Conservation (phyloP, 2,113 vertebrate species). For the Lophius piscatorius region DNA sequence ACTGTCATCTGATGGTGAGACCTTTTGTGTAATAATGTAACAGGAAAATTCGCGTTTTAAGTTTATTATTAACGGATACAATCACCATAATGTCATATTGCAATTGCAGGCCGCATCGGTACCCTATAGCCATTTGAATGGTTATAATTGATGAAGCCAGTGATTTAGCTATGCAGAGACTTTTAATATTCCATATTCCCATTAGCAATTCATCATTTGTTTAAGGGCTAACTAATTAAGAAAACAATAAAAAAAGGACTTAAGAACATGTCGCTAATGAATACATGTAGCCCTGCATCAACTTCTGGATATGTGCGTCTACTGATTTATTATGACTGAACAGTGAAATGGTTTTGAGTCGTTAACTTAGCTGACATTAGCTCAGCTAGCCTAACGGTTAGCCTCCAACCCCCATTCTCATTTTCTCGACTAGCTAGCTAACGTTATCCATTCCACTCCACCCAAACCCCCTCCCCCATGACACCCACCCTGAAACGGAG, state of each 20-base stretch:
- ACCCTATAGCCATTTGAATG: too few species aligned
- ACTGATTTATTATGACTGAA: background rate
- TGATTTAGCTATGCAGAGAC: background rate
- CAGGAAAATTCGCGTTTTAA: too few species aligned
- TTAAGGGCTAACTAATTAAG: background rate
- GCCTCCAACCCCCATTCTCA: slow-evolving; percentile 70
- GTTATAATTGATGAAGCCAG: too few species aligned
- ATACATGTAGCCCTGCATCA: background rate
- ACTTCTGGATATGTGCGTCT: background rate
- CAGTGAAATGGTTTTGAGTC: background rate
- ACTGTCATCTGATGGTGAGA: background rate
- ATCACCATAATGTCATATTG: background rate
- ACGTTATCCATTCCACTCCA: slow-evolving; percentile 65
- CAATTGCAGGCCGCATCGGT: background rate
- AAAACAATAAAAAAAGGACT: background rate
- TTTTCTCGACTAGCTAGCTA: slow-evolving; percentile 58
- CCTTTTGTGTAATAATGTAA: too few species aligned
- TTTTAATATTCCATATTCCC: background rate
- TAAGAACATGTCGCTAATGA: slow-evolving; percentile 1
- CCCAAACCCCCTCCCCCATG: slow-evolving; percentile 76
- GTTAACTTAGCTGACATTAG: slow-evolving; percentile 39
- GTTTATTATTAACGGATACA: background rate
- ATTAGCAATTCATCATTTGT: slow-evolving; percentile 12
- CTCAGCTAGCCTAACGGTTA: slow-evolving; percentile 49
- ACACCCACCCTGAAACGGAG: slow-evolving; percentile 67